Evolutionary conservation across 2,888 invertebrate genomes (phyloP).

Genomic region (Clusia tigrina): DNA sequence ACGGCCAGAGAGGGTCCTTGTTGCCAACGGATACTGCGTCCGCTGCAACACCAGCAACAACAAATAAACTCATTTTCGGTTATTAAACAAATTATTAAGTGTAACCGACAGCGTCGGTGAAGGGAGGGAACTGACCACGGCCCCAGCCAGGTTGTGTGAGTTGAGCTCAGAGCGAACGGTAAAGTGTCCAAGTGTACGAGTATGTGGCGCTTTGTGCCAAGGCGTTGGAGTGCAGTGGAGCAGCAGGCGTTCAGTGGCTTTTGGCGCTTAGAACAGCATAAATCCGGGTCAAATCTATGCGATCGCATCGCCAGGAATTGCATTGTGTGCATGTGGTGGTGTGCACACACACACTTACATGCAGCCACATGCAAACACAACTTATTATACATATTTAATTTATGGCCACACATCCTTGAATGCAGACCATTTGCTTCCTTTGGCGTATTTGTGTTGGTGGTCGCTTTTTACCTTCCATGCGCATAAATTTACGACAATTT

Average conservation of each 20-base stretch:
- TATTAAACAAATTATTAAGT: constrained; percentile 54
- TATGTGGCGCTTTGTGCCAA: not conserved
- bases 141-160: not conserved
- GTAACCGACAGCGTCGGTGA: constrained; percentile 30
- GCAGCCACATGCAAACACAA: not conserved
- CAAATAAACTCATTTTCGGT: constrained; percentile 50
- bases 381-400: not conserved
- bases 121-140: too few relatives aligned
- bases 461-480: not conserved
- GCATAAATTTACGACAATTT: not conserved
- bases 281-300: constrained; percentile 1
- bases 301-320: not conserved
- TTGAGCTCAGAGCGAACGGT: not conserved
- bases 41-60: not conserved
- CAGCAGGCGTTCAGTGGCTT: not conserved
- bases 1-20: not conserved
- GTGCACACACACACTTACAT: not conserved
- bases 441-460: not conserved
- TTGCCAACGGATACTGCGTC: not conserved
- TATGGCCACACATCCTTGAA: not conserved
- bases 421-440: not conserved
- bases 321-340: not conserved
- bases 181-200: not conserved
- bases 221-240: not conserved
- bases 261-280: not conserved